These are phyloP conservation scores for Periparus ater DNA, from an alignment of 2,797 vertebrate genomes.

Conservation along the genomic window DNA sequence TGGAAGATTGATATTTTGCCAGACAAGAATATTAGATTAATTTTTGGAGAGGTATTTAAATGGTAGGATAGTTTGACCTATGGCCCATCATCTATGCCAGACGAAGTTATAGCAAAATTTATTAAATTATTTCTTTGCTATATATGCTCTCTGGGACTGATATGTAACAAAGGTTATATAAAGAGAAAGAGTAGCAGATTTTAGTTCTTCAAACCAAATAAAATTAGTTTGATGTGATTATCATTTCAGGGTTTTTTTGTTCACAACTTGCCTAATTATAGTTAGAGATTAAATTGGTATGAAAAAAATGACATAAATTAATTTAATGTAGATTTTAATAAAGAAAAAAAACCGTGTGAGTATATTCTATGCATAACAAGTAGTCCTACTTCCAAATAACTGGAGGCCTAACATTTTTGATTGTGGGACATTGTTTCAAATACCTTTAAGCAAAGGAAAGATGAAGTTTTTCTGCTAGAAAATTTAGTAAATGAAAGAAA, in stretches of 20 bases:
- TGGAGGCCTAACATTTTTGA: neutral
- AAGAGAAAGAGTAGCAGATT: slow-evolving; percentile 11
- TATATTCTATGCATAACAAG: neutral
- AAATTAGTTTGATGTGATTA: neutral
- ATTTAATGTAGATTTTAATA: neutral
- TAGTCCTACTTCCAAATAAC: neutral
- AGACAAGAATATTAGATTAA: neutral
- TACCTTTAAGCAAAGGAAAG: neutral
- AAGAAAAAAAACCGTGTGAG: neutral
- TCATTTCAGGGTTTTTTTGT: neutral
- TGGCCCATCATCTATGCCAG: neutral
- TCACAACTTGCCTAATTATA: neutral
- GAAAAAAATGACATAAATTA: neutral
- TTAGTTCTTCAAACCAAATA: neutral
- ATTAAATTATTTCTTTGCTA: slow-evolving; percentile 6
- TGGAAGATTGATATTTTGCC: neutral
- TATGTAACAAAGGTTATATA: neutral
- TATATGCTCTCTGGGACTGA: neutral
- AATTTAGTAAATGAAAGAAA: neutral
- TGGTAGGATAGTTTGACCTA: neutral
- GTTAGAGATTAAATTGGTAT: neutral
- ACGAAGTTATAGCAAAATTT: neutral
- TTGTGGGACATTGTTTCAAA: neutral
- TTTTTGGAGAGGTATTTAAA: neutral
- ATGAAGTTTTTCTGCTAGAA: neutral